Evolutionary conservation across 2,797 vertebrate species (phyloP), one percentile per base, ranked within the genome.

Genomic region (Arnoldichthys spilopterus): DNA sequence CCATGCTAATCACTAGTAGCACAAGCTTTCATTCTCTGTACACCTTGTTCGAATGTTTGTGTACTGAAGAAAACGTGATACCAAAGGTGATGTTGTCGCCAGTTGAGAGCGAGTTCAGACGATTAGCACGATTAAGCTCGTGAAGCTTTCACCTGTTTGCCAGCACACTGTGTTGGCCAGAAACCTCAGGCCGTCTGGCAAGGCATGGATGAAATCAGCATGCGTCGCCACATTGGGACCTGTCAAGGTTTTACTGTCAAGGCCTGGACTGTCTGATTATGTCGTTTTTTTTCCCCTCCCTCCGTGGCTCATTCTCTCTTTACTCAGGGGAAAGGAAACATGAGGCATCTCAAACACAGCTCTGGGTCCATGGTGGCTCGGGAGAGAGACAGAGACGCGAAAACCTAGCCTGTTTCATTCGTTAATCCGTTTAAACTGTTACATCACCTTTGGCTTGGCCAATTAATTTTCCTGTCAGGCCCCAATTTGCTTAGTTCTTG

Each of bases 81-180:
- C 15, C 26, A 72, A 76, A 76, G 79, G 73, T 53, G 43, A 63
- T 66, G 28, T 72, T 37, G 69, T 54, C 40, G 18, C 62, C 79
- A 59, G 66, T 72, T 67, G 76, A 11, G 66, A 74, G 74, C 49
- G 79, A 58, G 73, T 71, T 74, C 49, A 61, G 16, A 53, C 56
- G 73, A 81, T 81, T 81, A 81, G 71, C 53, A 9, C 63, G 51
- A 81, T 77, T 77, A 77, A 53, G 74, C 63, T 56, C 71, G 16
- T 70, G 83, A 59, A 74, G 79, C 53, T 72, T 83, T 81, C 84
- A 79, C 73, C 81, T 85, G 83, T 77, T 84, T 80, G 80, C 58
- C 58, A 77, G 79, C 76, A 76, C 69, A 32, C 70, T 58, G 74
- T 77, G 71, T 68, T 84, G 62, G 69, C 69, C 56, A 53, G 74